Conservation (phyloP, 2,888 invertebrate genomes). For the Eurytoma adleriae region DNA sequence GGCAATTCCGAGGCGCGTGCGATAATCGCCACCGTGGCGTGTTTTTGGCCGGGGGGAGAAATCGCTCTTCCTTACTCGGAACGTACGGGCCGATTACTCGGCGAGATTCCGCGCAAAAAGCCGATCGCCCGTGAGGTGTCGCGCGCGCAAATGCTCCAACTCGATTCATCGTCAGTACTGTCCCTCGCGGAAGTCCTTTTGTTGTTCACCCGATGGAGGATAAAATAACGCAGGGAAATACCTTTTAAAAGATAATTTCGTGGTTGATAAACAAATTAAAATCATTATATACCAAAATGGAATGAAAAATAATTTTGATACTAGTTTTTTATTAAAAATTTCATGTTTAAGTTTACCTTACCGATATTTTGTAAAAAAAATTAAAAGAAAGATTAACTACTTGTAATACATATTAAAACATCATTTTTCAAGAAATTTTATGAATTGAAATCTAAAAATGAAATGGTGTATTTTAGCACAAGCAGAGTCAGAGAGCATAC, state of each 20-base stretch:
- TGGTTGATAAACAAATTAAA: neutral
- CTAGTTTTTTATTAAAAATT: too few species aligned
- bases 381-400: too few species aligned
- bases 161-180: neutral
- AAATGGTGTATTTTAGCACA: too few species aligned
- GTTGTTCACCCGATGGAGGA: neutral
- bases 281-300: too few species aligned
- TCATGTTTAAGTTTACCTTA: too few species aligned
- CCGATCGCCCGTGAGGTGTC: slow-evolving; percentile 43
- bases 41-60: slow-evolving; percentile 45
- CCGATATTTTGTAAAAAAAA: too few species aligned
- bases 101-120: neutral
- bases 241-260: neutral
- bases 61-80: slow-evolving; percentile 44
- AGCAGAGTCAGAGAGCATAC: too few species aligned
- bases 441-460: too few species aligned
- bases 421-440: too few species aligned
- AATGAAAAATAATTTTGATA: too few species aligned
- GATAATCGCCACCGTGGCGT: slow-evolving; percentile 47
- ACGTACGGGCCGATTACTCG: slow-evolving; percentile 13
- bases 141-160: neutral
- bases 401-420: too few species aligned
- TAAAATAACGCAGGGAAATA: neutral
- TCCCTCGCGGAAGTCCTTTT: neutral
- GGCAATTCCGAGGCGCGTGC: slow-evolving; percentile 6